Base-by-base conservation (phyloP, 2,113 vertebrate genomes). In the Trogon melanurus region DNA sequence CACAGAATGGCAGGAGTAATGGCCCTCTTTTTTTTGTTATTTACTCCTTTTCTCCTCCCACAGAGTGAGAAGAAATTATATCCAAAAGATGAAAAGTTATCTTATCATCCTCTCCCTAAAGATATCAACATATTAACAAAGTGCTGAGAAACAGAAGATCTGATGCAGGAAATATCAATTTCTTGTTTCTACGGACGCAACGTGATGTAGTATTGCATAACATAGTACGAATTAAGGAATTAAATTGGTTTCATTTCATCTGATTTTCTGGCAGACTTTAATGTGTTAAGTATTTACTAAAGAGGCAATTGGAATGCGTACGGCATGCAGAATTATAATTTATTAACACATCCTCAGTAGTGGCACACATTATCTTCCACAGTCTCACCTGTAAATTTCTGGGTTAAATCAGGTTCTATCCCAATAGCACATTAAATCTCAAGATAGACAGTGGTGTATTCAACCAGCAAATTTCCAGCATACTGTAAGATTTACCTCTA, bases 291-390 rank as follows among this genome's bases (percentile, higher is more conserved):
- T 96, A 96, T 97, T 97, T 97, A 96, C 95, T 97, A 97, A 97
- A 91, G 88, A 97, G 94, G 96, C 76, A 57, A 97, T 97, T 97
- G 92, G 96, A 87, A 97, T 97, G 97, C 97, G 91, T 22, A 78
- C 61, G 58, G 97, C 97, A 93, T 72, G 27, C 88, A 26, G 96
- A 95, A 97, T 97, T 95, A 94, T 67, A 85, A 96, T 97, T 97
- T 96, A 97, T 97, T 97, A 97, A 96, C 95, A 96, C 96, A 97
- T 97, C 85, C n/a, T 78, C 92, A 97, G 95, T 93, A 91, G 92
- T 66, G 89, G 96, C 97, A 97, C 97, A 97, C 91, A 62, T 97
- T 91, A 96, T 94, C 67, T 92, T 95, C 73, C 84, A 48, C 19
- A 30, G 69, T 10, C 96, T 97, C 95, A 97, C 97, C 97, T 97